phyloP scores from a whole-genome alignment of 2,888 invertebrate genomes.

The Syrista parreyssii region DNA sequence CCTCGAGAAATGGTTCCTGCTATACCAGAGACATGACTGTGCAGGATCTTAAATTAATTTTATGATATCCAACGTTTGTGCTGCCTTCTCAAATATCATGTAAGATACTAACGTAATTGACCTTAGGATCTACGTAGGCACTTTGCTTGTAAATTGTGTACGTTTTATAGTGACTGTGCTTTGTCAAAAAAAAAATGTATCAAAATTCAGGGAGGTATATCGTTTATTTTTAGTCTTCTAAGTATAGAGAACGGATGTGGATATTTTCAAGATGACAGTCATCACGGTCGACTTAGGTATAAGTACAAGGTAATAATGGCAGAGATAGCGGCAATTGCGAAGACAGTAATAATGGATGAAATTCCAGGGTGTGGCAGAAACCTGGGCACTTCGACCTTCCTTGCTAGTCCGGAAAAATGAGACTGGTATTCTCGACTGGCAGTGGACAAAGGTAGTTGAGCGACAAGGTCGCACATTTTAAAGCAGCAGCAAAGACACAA shows the following conservation, averaged over 20 bases:
- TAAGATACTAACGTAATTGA: neutral
- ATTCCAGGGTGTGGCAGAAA: slow-evolving; percentile 60
- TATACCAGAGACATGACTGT: neutral
- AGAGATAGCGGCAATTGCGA: neutral
- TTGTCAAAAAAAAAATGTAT: neutral
- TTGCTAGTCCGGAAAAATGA: slow-evolving; percentile 29
- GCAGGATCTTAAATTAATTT: neutral
- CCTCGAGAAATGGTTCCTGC: slow-evolving; percentile 6
- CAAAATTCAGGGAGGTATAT: neutral
- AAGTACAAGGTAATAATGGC: neutral
- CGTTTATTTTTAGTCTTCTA: neutral
- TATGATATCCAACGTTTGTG: neutral
- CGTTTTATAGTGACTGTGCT: neutral
- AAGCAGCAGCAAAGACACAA: neutral
- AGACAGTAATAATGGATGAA: slow-evolving; percentile 38
- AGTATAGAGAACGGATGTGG: neutral
- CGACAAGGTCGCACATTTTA: slow-evolving; percentile 41
- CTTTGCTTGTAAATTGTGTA: neutral
- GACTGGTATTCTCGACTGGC: slow-evolving; percentile 30
- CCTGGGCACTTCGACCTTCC: slow-evolving; percentile 30
- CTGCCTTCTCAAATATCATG: neutral
- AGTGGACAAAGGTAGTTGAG: slow-evolving; percentile 35
- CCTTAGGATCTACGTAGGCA: neutral
- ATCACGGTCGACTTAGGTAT: neutral
- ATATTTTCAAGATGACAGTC: neutral